phyloP scores from a whole-genome alignment of 2,113 vertebrate genomes.

The Spea bombifrons region DNA sequence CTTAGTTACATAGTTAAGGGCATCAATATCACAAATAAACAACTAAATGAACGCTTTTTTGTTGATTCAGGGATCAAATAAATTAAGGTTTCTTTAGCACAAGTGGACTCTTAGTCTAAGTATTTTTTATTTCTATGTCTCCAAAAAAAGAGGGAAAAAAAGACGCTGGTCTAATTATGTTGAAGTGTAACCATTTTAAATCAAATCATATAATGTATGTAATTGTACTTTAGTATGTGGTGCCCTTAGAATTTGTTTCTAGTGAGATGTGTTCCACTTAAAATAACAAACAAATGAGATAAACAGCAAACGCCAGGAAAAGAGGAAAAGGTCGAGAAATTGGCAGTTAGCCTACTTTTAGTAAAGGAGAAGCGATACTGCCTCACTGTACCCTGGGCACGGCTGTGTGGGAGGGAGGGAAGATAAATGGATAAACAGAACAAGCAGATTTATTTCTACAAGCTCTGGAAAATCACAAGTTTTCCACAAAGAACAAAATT shows the following conservation, averaged over 20 bases:
- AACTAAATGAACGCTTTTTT: too few relatives aligned
- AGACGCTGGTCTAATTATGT: constrained; percentile 33
- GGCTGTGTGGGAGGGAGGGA: constrained; percentile 52
- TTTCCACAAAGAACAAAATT: constrained; percentile 34
- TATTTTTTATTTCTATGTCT: constrained; percentile 2
- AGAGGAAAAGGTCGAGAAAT: constrained; percentile 52
- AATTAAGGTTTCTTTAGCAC: too few relatives aligned
- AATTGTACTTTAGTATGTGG: constrained; percentile 36
- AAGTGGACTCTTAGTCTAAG: not conserved
- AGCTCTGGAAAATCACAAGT: constrained; percentile 36
- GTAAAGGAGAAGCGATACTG: constrained; percentile 53
- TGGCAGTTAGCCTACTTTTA: constrained; percentile 57
- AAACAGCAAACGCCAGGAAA: constrained; percentile 54
- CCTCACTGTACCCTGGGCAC: constrained; percentile 50
- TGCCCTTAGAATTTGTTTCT: constrained; percentile 43
- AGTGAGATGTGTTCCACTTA: constrained; percentile 53
- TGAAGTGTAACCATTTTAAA: constrained; percentile 37
- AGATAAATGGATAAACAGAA: constrained; percentile 53
- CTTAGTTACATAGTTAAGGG: too few relatives aligned
- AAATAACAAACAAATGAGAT: constrained; percentile 58
- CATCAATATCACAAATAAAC: too few relatives aligned
- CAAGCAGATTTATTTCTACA: constrained; percentile 55
- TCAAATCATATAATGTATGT: constrained; percentile 30
- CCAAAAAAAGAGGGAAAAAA: not conserved
- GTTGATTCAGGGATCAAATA: too few relatives aligned